Conservation (phyloP, 2,888 invertebrate species). For the Mechanitis messenoides region DNA sequence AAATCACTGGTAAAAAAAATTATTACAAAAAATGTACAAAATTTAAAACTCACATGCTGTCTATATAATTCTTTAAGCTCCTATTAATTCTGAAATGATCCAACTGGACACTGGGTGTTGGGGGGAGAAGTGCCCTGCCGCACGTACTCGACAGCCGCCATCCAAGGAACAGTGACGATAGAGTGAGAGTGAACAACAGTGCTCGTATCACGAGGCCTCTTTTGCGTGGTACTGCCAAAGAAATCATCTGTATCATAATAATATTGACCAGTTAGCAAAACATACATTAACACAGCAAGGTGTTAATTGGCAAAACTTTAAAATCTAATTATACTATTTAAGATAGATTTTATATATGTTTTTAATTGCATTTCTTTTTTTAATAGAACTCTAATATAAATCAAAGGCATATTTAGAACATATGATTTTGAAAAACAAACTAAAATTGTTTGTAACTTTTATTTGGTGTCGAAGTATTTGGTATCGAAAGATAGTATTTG, state of each 20-base stretch:
- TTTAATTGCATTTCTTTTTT: too few relatives aligned
- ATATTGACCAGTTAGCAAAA: too few relatives aligned
- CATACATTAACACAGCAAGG: too few relatives aligned
- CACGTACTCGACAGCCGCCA: constrained; percentile 39
- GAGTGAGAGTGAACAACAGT: constrained; percentile 26
- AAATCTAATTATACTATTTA: too few relatives aligned
- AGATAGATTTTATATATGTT: too few relatives aligned
- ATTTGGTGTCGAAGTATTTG: too few relatives aligned
- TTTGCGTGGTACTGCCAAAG: constrained; percentile 40
- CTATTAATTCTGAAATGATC: constrained; percentile 45
- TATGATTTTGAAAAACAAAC: too few relatives aligned
- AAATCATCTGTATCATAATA: constrained; percentile 5
- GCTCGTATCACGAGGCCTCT: constrained; percentile 32
- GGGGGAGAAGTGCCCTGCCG: constrained; percentile 35
- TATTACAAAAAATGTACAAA: neutral
- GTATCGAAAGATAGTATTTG: too few relatives aligned
- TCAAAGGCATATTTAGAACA: too few relatives aligned
- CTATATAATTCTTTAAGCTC: constrained; percentile 46
- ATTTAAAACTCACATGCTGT: constrained; percentile 44
- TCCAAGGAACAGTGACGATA: constrained; percentile 30
- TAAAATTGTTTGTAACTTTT: too few relatives aligned
- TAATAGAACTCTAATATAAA: too few relatives aligned
- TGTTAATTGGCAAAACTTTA: too few relatives aligned
- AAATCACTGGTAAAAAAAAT: neutral
- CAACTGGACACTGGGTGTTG: constrained; percentile 40